Evolutionary conservation across 2,888 invertebrate genomes (phyloP).

Genomic region (Amphimallon solstitiale): DNA sequence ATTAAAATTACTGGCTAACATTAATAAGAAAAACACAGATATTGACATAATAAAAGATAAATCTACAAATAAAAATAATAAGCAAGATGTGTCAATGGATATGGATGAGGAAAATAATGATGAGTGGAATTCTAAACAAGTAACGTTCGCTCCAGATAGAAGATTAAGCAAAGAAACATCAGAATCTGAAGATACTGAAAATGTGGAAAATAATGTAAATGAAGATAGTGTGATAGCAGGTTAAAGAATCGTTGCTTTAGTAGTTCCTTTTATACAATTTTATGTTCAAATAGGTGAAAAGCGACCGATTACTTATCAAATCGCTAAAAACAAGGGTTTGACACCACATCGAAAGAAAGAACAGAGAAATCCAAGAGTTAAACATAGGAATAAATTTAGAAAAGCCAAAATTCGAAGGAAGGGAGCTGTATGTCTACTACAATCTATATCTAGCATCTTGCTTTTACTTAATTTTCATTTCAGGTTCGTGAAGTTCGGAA

Average conservation of each 20-base stretch:
- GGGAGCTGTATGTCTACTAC: slow-evolving; percentile 77
- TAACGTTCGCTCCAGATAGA: slow-evolving; percentile 29
- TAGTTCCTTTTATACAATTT: not conserved
- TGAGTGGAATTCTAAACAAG: slow-evolving; percentile 22
- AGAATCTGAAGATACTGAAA: slow-evolving; percentile 49
- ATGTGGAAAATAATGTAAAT: slow-evolving; percentile 59
- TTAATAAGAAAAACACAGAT: slow-evolving; percentile 36
- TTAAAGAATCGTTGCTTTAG: not conserved
- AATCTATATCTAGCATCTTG: not conserved
- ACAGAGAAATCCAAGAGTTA: slow-evolving; percentile 93
- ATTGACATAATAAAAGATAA: slow-evolving; percentile 6
- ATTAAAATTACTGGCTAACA: slow-evolving; percentile 61
- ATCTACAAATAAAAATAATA: slow-evolving; percentile 31
- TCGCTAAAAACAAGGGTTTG: slow-evolving; percentile 95
- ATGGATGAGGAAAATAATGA: slow-evolving; percentile 22
- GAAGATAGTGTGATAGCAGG: not conserved
- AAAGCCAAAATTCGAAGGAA: slow-evolving; percentile 93
- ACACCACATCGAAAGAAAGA: slow-evolving; percentile 92
- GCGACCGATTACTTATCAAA: slow-evolving; percentile 90
- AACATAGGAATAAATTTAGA: slow-evolving; percentile 90
- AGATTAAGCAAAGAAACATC: slow-evolving; percentile 14
- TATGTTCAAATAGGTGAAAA: slow-evolving; percentile 65
- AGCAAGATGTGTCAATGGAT: slow-evolving; percentile 30
- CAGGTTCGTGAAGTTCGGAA: slow-evolving; percentile 82
- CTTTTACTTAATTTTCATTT: slow-evolving; percentile 47